Evolutionary conservation across 1,140 invertebrate species (phyloP), one percentile per base, ranked within the genome.

Genomic region (Heliothis virescens): DNA sequence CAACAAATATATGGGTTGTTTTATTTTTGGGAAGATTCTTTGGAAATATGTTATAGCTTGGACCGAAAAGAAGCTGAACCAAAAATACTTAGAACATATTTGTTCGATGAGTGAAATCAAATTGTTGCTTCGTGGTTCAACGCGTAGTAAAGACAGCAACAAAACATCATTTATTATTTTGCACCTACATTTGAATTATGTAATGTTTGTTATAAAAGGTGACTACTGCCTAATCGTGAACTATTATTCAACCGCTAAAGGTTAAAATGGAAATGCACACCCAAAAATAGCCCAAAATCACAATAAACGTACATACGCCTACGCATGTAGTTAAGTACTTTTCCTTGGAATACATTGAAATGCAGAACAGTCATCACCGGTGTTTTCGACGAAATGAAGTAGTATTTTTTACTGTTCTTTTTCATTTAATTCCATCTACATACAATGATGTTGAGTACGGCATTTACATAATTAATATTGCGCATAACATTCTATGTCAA

Each of bases 391-490:
- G 63, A 67, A 67, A 67, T 41, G 18, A 41, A 16, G 63, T 67
- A 41, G 34, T 41, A 41, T 13, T 67, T 67, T 67, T 29, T 29
- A 13, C 62, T 48, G 1, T 26, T n/a, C n/a, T 53, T 69, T 50
- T 48, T 29, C 21, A 71, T 71, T 50, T 71, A 29, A 53, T 71
- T 10, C 48, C 21, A 71, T 71, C 48, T 71, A 71, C 67, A 71
- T 71, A 71, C 67, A 71, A 71, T 71, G 48, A 52, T 53, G 67
- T 73, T 67, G 80, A 57, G 47, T 26, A 80, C 73, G 57, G 71
- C 67, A 84, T 84, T 86, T 83, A 79, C 79, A 82, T 83, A 83
- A 83, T 83, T 83, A 85, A 86, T 85, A 69, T 18, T 78, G 52
- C 75, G 75, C 63, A 78, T 78, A 57, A 76, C 55, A 15, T 85